Base-by-base conservation (phyloP, 2,797 vertebrate species). In the Discoglossus pictus region DNA sequence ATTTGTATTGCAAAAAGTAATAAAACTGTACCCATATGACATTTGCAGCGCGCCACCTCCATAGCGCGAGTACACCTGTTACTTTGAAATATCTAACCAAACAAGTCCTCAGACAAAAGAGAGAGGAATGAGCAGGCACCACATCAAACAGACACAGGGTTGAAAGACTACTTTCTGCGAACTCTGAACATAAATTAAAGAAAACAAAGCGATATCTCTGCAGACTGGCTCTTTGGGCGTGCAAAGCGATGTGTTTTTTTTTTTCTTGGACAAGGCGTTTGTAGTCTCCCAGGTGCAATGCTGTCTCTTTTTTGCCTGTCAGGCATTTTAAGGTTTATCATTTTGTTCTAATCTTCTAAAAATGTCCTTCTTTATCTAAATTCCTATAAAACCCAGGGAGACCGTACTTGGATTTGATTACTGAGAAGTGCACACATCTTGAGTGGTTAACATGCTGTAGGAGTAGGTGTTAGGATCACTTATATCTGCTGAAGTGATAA, bases 31-130 rank as follows among this genome's bases (percentile, higher is more conserved):
- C 68, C 62, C 5, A 39, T 38, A 78, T 79, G 2, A 72, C 27
- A 74, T 77, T 75, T 74, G 7, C 18, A 21, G 18, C n/a, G 52
- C 69, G 68, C 68, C 79, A 74, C 76, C 73, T 74, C 39, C 18
- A 8, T 68, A 62, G 77, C 78, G 76, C 73, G 77, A 61, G 48
- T 76, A 73, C 76, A 77, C 76, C 74, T 80, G 82, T 79, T 75
- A 68, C 34, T 74, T 81, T 63, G 43, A 74, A 74, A 77, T 50
- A 66, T 64, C 68, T 65, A 59, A 55, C 40, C 50, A 65, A 65
- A 72, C 61, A 65, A 68, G 69, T 72, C 74, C 68, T 31, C 43
- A 71, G 66, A 76, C 55, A 72, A 76, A 75, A 79, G 60, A 65
- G n/a, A 40, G 70, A 65, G 54, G 63, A 36, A 61, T 24, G 66